Base-by-base conservation (phyloP, 2,113 vertebrate species). In the Prunella himalayana region DNA sequence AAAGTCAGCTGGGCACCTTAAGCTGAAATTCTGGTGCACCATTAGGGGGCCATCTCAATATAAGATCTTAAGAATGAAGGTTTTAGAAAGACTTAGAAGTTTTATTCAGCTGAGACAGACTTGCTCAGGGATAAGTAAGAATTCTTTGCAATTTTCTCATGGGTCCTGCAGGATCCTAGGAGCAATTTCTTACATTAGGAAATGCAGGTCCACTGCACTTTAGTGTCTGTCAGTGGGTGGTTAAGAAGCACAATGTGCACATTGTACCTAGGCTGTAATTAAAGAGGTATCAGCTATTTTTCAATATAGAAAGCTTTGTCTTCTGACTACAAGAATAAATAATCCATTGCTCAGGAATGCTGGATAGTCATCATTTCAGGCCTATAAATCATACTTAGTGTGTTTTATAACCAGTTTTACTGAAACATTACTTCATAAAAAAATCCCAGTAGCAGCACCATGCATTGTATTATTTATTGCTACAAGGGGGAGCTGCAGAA, bases 111-210 rank as follows among this genome's bases (percentile, higher is more conserved):
- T 3, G 1, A 90, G 44, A 88, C 45, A 86, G 47, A 70, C 92
- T 93, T 86, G 79, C 41, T 78, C 49, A 51, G 82, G 79, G 88
- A 71, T 93, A 95, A 95, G 64, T 50, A 63, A 94, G 76, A 96
- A 95, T 96, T 94, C 92, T 56, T 95, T 68, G 85, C 96, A 95
- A 86, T 97, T 96, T 97, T 96, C 94, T 92, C 92, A 95, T 68
- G 92, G 33, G 42, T 86, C 44, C 56, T 70, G 49, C 60, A 88
- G 93, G 65, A 92, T 88, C 93, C 94, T 93, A 96, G 88, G 85
- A 96, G 33, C 76, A 81, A 75, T 78, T 93, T 96, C 82, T 92
- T 93, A 86, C 17, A 63, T 51, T 77, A 81, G 82, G 80, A 94
- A 93, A 96, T 31, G 82, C 64, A 95, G 82, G 75, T 93, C 85